Percentiles rank a stretch among this genome's conserved stretches.
Conservation (phyloP, 2,797 vertebrate genomes). For the Corythornis leucogaster region DNA sequence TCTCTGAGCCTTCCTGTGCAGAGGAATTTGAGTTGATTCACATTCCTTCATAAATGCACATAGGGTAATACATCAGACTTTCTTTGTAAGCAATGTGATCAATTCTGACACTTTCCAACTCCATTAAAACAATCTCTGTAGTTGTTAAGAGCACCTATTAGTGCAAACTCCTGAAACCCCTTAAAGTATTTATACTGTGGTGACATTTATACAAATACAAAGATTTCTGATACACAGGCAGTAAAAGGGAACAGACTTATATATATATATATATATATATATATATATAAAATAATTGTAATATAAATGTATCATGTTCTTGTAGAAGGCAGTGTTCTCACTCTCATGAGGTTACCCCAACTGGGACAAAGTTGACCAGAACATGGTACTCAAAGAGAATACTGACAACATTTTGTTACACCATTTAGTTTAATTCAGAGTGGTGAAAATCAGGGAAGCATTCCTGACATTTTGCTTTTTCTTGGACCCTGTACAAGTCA, state of each 20-base stretch:
- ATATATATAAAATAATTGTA: neutral
- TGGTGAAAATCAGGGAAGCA: neutral
- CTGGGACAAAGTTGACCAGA: neutral
- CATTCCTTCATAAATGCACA: neutral
- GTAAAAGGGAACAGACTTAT: neutral
- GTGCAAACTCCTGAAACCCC: neutral
- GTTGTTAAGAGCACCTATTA: neutral
- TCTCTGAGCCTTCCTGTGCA: neutral
- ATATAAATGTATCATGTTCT: neutral
- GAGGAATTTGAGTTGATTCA: slow-evolving; percentile 12
- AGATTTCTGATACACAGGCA: neutral
- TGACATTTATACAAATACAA: neutral
- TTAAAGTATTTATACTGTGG: neutral
- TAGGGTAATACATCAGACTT: neutral
- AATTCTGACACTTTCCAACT: neutral
- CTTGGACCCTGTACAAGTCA: neutral
- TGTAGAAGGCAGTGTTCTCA: neutral
- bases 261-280: no score
- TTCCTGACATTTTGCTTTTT: neutral
- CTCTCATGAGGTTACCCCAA: neutral
- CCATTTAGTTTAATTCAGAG: neutral
- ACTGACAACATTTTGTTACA: neutral
- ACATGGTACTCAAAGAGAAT: neutral
- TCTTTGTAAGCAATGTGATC: neutral
- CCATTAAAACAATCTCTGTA: neutral